A percentile compares a stretch with the other conserved stretches of the same genome.
phyloP scores from a whole-genome alignment of 2,113 vertebrate genomes.

The Reinhardtius hippoglossoides region DNA sequence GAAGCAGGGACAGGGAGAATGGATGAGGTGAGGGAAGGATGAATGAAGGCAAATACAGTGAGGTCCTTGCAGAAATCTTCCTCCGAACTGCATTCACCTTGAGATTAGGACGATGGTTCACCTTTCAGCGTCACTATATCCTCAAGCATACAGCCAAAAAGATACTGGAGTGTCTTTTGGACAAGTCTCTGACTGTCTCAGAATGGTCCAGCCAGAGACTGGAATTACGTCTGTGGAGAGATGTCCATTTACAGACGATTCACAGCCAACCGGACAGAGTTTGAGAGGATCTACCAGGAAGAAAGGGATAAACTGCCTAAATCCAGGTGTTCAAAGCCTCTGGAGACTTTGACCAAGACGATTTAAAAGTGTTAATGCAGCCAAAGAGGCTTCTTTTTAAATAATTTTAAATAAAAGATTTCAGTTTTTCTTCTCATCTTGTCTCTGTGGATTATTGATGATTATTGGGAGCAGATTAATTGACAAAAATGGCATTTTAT shows the following conservation, averaged over 20 bases:
- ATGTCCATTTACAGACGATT: no score
- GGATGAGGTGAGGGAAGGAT: no score
- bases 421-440: neutral
- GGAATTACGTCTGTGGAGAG: neutral
- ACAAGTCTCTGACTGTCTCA: neutral
- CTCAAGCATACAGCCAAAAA: rapidly evolving
- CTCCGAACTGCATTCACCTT: no score
- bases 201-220: no score
- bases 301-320: neutral
- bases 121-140: neutral
- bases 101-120: no score
- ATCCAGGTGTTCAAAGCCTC: neutral
- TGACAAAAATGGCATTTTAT: neutral
- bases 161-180: neutral
- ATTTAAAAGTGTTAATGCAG: neutral
- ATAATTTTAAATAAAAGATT: neutral
- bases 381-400: neutral
- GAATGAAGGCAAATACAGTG: no score
- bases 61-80: no score
- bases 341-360: neutral
- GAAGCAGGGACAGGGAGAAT: no score
- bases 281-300: neutral
- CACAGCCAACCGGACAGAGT: neutral
- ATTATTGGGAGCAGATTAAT: neutral
- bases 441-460: neutral